These are phyloP conservation scores for Conus ventricosus DNA, from an alignment of 1,140 invertebrate genomes.

Conservation along the genomic window DNA sequence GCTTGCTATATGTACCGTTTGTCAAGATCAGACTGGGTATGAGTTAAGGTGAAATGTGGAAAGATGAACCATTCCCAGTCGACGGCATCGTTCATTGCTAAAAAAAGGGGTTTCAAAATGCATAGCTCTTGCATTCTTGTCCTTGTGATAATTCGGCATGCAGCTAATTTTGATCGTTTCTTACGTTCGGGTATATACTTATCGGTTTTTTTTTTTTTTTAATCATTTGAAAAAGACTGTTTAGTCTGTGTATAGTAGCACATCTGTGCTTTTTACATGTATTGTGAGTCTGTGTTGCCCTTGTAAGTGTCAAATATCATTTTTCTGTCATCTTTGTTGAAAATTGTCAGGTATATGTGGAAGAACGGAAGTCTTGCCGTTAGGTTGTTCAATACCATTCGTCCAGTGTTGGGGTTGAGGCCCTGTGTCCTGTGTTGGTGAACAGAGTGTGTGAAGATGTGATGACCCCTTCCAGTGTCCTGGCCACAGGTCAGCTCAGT, in stretches of 20 bases:
- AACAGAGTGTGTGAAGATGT: background rate
- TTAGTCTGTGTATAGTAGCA: too few species aligned
- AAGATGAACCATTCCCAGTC: background rate
- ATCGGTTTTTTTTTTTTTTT: too few species aligned
- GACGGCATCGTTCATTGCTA: background rate
- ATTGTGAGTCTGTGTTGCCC: background rate
- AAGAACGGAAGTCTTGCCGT: background rate
- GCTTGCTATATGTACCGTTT: background rate
- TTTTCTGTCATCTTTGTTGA: background rate
- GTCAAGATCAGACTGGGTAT: background rate
- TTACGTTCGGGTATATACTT: background rate
- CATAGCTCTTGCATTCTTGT: background rate
- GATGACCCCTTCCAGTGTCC: background rate
- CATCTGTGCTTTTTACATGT: background rate
- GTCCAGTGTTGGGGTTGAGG: background rate
- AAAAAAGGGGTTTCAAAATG: background rate
- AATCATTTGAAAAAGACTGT: too few species aligned
- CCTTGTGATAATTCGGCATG: conserved; percentile 28
- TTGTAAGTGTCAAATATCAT: background rate
- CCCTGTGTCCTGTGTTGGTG: too few species aligned
- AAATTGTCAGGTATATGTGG: background rate
- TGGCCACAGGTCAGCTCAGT: background rate
- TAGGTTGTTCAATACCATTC: background rate
- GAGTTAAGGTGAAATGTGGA: background rate
- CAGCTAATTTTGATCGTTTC: conserved; percentile 12